phyloP scores from a whole-genome alignment of 2,888 invertebrate genomes.

The Myathropa florea region DNA sequence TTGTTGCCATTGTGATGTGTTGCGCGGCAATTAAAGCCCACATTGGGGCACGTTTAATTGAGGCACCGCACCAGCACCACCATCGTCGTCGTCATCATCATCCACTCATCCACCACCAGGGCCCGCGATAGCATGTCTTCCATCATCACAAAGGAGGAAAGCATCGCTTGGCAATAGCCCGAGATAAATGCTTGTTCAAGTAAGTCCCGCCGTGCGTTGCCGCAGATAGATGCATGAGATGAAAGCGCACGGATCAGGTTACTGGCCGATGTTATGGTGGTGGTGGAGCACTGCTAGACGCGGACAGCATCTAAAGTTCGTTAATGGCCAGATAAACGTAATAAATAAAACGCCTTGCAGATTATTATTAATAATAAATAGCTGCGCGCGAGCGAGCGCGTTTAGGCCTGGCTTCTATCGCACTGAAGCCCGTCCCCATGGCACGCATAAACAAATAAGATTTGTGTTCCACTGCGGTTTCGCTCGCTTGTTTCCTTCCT shows the following conservation, averaged over 20 bases:
- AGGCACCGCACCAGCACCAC: conserved; percentile 53
- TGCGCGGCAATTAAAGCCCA: conserved; percentile 68
- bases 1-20: conserved; percentile 66
- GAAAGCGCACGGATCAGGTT: conserved; percentile 68
- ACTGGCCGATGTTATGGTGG: conserved; percentile 22
- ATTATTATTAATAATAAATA: conserved; percentile 71
- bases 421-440: conserved; percentile 48
- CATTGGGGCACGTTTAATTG: conserved; percentile 69
- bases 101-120: background rate
- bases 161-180: conserved; percentile 32
- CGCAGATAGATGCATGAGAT: conserved; percentile 49
- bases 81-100: background rate
- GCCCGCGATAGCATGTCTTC: conserved; percentile 33
- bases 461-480: conserved; percentile 55
- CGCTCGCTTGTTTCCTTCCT: background rate
- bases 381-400: conserved; percentile 36
- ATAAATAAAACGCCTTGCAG: conserved; percentile 71
- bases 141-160: conserved; percentile 62
- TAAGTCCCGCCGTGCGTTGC: conserved; percentile 22
- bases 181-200: conserved; percentile 18
- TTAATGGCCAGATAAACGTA: conserved; percentile 70
- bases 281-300: conserved; percentile 14
- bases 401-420: conserved; percentile 38
- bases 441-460: conserved; percentile 71
- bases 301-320: conserved; percentile 69